Evolutionary conservation across 2,113 vertebrate genomes (phyloP).

Genomic region (Oplegnathus fasciatus): DNA sequence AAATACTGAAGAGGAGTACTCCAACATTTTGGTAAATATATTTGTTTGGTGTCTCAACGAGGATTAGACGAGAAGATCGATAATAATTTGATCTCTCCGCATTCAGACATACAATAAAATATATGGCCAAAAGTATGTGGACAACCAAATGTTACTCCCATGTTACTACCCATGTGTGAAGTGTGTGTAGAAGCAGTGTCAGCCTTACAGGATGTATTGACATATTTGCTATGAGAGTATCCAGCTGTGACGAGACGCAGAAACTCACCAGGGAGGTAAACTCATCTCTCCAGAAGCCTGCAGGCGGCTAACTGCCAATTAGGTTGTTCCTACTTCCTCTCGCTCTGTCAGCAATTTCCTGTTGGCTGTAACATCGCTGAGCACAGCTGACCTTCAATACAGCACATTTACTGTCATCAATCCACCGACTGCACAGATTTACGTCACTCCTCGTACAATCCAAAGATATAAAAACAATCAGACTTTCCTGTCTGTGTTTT

Average conservation of each 20-base stretch:
- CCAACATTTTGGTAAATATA: not conserved
- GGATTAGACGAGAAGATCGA: not conserved
- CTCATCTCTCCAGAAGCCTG: constrained; percentile 66
- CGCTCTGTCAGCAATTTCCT: constrained; percentile 73
- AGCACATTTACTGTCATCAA: not conserved
- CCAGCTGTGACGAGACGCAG: constrained; percentile 69
- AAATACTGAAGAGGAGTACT: not conserved
- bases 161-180: not conserved
- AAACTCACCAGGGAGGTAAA: constrained; percentile 71
- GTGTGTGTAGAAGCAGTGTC: not conserved
- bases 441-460: not conserved
- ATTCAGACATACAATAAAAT: not conserved
- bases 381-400: constrained; percentile 34
- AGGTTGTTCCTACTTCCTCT: constrained; percentile 60
- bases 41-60: not conserved
- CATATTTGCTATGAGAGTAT: constrained; percentile 22
- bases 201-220: not conserved
- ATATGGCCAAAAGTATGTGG: not conserved
- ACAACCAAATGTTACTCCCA: too few relatives aligned
- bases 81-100: not conserved
- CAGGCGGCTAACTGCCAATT: constrained; percentile 67
- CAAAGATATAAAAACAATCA: not conserved
- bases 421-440: not conserved
- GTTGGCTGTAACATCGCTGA: constrained; percentile 1
- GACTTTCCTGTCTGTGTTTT: not conserved